Conservation (phyloP, 2,888 invertebrate genomes). For the Tridacna gigas region DNA sequence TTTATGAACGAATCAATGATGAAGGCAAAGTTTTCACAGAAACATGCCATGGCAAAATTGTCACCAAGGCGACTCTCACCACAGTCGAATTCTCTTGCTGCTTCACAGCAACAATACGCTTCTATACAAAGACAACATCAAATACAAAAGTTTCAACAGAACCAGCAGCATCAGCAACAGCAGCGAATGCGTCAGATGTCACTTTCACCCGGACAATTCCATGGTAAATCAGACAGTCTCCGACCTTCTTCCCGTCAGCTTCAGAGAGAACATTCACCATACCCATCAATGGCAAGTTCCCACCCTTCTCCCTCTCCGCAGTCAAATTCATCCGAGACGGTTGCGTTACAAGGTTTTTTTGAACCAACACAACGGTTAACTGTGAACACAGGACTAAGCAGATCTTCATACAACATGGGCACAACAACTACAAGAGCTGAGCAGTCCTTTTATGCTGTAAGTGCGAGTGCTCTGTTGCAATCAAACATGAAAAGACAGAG, state of each 20-base stretch:
- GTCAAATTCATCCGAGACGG: slow-evolving; percentile 30
- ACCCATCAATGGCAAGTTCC: neutral
- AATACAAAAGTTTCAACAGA: slow-evolving; percentile 13
- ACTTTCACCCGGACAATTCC: slow-evolving; percentile 8
- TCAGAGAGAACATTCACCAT: slow-evolving; percentile 4
- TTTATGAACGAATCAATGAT: slow-evolving; percentile 2
- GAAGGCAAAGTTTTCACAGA: slow-evolving; percentile 8
- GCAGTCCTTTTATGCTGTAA: neutral
- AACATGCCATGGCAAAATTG: neutral
- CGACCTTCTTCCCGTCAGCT: slow-evolving; percentile 2
- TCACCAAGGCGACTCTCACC: slow-evolving; percentile 3
- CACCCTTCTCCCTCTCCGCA: slow-evolving; percentile 10
- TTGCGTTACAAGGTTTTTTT: slow-evolving; percentile 60
- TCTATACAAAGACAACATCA: slow-evolving; percentile 45
- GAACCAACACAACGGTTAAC: slow-evolving; percentile 58
- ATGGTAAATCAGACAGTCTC: neutral
- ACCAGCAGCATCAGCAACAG: slow-evolving; percentile 9
- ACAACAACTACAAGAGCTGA: neutral
- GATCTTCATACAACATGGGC: neutral
- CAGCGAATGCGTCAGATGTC: slow-evolving; percentile 14
- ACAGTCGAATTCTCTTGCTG: slow-evolving; percentile 27
- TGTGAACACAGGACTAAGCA: slow-evolving; percentile 32
- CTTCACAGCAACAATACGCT: slow-evolving; percentile 43
- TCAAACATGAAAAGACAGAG: neutral
- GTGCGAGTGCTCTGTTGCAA: neutral